Conservation (phyloP, 2,888 invertebrate genomes). For the Emmelina monodactyla region DNA sequence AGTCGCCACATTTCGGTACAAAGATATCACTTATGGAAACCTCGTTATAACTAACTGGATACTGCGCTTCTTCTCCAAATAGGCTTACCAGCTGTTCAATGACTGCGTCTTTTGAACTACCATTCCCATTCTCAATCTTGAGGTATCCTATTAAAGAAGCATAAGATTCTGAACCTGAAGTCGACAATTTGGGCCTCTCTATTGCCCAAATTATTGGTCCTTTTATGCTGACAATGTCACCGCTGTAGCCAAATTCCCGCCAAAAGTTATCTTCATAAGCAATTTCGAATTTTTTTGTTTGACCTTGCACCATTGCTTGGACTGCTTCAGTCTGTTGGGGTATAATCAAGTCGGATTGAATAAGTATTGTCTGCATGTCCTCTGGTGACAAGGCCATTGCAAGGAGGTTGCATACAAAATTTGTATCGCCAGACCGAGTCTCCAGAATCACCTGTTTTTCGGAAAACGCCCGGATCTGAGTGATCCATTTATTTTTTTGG, state of each 20-base stretch:
- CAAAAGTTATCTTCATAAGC: slow-evolving; percentile 46
- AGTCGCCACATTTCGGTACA: slow-evolving; percentile 48
- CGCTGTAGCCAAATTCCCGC: slow-evolving; percentile 42
- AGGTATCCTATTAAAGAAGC: slow-evolving; percentile 39
- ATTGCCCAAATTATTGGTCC: slow-evolving; percentile 60
- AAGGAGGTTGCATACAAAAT: slow-evolving; percentile 43
- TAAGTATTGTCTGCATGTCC: slow-evolving; percentile 34
- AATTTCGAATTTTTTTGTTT: slow-evolving; percentile 37
- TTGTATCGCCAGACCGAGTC: slow-evolving; percentile 40
- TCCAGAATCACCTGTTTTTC: slow-evolving; percentile 42
- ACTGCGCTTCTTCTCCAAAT: slow-evolving; percentile 38
- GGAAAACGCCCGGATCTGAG: slow-evolving; percentile 36
- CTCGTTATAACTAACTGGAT: slow-evolving; percentile 37
- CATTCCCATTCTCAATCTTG: slow-evolving; percentile 21
- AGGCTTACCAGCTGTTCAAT: slow-evolving; percentile 39
- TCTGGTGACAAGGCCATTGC: slow-evolving; percentile 53
- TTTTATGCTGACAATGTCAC: slow-evolving; percentile 48
- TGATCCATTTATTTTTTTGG: slow-evolving; percentile 29
- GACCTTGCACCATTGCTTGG: slow-evolving; percentile 28
- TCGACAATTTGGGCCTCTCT: slow-evolving; percentile 37
- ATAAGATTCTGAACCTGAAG: slow-evolving; percentile 28
- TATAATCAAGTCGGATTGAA: slow-evolving; percentile 36
- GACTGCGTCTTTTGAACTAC: slow-evolving; percentile 29
- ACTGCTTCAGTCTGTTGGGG: slow-evolving; percentile 23
- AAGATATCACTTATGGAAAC: slow-evolving; percentile 34